phyloP scores from a whole-genome alignment of 2,888 invertebrate species.

The Heliothis peltigera region DNA sequence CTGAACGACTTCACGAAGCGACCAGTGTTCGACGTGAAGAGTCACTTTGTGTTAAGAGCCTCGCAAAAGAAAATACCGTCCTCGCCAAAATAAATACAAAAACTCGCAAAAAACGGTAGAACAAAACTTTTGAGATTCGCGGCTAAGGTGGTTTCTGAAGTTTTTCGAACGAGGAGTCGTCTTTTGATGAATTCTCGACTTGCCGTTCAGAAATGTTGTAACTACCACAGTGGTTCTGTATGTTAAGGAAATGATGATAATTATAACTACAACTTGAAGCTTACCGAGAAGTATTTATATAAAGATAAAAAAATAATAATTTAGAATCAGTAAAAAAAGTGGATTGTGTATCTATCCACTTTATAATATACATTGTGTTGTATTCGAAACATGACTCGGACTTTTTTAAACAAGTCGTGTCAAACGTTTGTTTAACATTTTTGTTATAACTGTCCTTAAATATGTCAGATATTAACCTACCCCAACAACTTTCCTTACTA shows the following conservation, averaged over 20 bases:
- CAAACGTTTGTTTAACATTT: no score
- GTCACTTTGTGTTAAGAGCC: slow-evolving; percentile 46
- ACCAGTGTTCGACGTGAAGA: slow-evolving; percentile 43
- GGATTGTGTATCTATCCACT: no score
- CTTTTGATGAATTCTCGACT: slow-evolving; percentile 52
- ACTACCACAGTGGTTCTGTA: slow-evolving; percentile 21
- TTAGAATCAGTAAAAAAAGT: no score
- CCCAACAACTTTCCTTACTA: no score
- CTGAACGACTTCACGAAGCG: slow-evolving; percentile 10
- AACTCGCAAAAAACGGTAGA: slow-evolving; percentile 47
- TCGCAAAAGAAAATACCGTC: slow-evolving; percentile 48
- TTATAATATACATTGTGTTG: no score
- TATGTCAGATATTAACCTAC: no score
- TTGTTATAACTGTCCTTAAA: no score
- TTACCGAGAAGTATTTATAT: no score
- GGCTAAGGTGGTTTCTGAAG: slow-evolving; percentile 50
- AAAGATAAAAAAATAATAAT: no score
- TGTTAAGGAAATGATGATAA: background rate
- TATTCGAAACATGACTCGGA: no score
- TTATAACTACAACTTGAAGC: background rate
- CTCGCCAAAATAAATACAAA: slow-evolving; percentile 53
- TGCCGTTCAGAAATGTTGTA: slow-evolving; percentile 35
- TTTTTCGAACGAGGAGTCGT: slow-evolving; percentile 36
- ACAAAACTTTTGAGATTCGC: slow-evolving; percentile 53
- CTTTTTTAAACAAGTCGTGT: no score